Percentiles rank a stretch among this genome's conserved stretches.
Evolutionary conservation across 2,113 vertebrate species (phyloP).

Genomic region (Cathartes aura): DNA sequence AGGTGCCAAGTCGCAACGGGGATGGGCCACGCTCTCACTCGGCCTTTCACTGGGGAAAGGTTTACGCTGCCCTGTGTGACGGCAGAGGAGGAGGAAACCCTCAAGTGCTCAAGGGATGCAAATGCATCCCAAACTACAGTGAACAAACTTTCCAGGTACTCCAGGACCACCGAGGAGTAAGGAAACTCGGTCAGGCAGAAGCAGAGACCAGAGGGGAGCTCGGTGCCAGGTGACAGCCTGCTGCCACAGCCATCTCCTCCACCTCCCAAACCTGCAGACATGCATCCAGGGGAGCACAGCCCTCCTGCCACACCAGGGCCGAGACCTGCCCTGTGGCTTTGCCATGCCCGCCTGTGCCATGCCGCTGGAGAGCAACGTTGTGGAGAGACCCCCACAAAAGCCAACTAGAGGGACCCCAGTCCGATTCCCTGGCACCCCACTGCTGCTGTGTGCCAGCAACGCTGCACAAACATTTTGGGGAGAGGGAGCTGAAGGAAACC

Average conservation of each 20-base stretch:
- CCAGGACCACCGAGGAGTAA: rapidly evolving
- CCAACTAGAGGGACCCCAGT: not conserved
- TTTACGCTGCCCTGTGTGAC: not conserved
- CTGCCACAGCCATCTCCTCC: not conserved
- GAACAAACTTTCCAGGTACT: not conserved
- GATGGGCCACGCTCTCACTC: rapidly evolving
- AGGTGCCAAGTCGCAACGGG: rapidly evolving
- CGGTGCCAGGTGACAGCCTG: not conserved
- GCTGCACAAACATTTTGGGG: not conserved
- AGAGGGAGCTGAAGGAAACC: not conserved
- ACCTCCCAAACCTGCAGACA: not conserved
- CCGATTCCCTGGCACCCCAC: rapidly evolving
- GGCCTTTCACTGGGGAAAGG: not conserved
- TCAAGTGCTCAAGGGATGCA: not conserved
- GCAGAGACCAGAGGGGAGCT: not conserved
- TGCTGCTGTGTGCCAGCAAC: not conserved
- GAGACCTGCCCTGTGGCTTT: not conserved
- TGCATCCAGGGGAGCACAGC: not conserved
- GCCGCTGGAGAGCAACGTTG: rapidly evolving
- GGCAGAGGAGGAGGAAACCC: not conserved
- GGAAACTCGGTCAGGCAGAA: not conserved
- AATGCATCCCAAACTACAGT: not conserved
- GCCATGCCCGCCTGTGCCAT: too few species aligned
- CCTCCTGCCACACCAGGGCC: not conserved
- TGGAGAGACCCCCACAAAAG: not conserved